Evolutionary conservation across 2,113 vertebrate genomes (phyloP).

Genomic region (Bostrychus sinensis): DNA sequence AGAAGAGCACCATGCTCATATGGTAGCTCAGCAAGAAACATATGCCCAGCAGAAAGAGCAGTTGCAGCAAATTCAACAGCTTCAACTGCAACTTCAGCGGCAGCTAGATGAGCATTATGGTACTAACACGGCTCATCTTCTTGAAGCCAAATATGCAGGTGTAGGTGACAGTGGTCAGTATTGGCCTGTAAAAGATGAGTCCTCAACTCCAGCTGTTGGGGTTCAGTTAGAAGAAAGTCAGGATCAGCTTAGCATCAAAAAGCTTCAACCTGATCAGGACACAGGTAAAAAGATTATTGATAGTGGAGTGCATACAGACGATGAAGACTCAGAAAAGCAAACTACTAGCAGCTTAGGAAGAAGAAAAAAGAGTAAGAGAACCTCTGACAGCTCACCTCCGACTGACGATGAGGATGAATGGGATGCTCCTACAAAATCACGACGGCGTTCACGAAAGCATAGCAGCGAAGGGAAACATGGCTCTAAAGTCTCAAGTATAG

Average conservation of each 20-base stretch:
- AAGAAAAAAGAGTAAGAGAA: conserved; percentile 87
- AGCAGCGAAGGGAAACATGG: conserved; percentile 84
- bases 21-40: conserved; percentile 95
- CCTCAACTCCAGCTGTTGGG: conserved; percentile 77
- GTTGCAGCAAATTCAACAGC: conserved; percentile 94
- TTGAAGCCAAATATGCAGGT: conserved; percentile 87
- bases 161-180: conserved; percentile 87
- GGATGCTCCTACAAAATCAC: conserved; percentile 88
- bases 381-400: conserved; percentile 91
- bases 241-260: conserved; percentile 82
- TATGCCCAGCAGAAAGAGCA: conserved; percentile 93
- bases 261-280: conserved; percentile 85
- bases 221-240: conserved; percentile 82
- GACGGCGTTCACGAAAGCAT: conserved; percentile 88
- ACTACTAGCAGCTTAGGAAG: conserved; percentile 77
- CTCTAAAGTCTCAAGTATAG: conserved; percentile 93
- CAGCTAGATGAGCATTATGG: conserved; percentile 91
- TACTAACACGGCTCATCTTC: conserved; percentile 83
- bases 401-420: conserved; percentile 98
- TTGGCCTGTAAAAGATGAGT: conserved; percentile 89
- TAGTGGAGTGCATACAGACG: conserved; percentile 96
- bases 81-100: conserved; percentile 94
- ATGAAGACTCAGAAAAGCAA: conserved; percentile 90
- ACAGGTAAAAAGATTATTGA: conserved; percentile 88
- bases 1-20: conserved; percentile 94